Evolutionary conservation across 2,888 invertebrate genomes (phyloP).

Genomic region (Cylindroiulus punctatus): DNA sequence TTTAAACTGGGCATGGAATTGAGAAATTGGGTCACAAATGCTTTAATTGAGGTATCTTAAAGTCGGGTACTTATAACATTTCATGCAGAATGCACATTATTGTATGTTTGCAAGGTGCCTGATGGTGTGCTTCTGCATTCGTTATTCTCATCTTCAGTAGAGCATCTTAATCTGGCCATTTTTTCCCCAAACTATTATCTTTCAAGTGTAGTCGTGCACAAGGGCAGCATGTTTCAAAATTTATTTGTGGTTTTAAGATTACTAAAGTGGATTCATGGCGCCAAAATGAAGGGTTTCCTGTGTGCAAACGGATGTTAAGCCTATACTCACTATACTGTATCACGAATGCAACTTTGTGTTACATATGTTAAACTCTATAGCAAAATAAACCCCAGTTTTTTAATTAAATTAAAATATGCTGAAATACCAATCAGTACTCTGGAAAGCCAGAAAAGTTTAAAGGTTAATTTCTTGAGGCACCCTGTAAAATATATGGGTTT

Average conservation of each 20-base stretch:
- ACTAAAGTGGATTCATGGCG: constrained; percentile 6
- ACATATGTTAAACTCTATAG: neutral
- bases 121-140: neutral
- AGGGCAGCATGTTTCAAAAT: constrained; percentile 2
- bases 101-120: too few relatives aligned
- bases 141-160: neutral
- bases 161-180: neutral
- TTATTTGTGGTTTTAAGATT: constrained; percentile 28
- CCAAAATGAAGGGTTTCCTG: neutral
- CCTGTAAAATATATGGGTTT: too few relatives aligned
- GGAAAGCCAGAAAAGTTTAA: too few relatives aligned
- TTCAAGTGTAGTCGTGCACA: constrained; percentile 6
- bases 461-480: too few relatives aligned
- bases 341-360: neutral
- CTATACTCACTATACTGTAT: neutral
- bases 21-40: too few relatives aligned
- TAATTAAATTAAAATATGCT: too few relatives aligned
- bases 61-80: too few relatives aligned
- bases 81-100: too few relatives aligned
- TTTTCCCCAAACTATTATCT: neutral
- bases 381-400: too few relatives aligned
- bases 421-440: too few relatives aligned
- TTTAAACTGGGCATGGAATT: too few relatives aligned
- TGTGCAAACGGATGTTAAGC: neutral
- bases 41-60: too few relatives aligned